Base-by-base conservation (phyloP, 2,888 invertebrate species). In the Drosophila putrida region DNA sequence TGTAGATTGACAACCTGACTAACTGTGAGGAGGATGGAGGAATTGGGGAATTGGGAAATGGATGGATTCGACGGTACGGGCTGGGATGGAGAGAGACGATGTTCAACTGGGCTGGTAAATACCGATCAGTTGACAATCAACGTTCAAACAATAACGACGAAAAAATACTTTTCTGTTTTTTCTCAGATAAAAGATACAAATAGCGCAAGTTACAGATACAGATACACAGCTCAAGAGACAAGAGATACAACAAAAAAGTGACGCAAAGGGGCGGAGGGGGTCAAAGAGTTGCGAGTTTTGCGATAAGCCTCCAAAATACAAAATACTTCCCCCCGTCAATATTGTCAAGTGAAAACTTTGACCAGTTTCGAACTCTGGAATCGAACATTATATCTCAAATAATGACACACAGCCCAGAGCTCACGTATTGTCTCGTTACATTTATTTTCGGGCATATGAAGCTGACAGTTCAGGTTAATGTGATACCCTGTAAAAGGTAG, bases 91-190 rank as follows among this genome's bases (percentile, higher is more conserved):
- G 11, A 11, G 11, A 20, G 31, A 50, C 55, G 55, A 51, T 72
- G 44, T 54, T 50, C 35, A 46, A 58, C 27, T 58, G 64, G 41
- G 10, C 33, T 36, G 43, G 65, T 47, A 65, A 67, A 69, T 66
- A 68, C 75, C 78, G 82, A 83, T 88, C 82, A 86, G 89, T 86
- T 83, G 71, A 83, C 82, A 82, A 88, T 82, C 82, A 82, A 70
- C 78, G 81, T 86, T 75, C 87, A 88, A 82, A 88, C 81, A 82
- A 86, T 67, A 82, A 63, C 64, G 59, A 70, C 72, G 61, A 75
- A 81, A 67, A 51, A 54, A 47, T 36, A 53, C 36, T 31, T 38
- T 62, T 62, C 68, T 76, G 59, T 71, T 68, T 71, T 68, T 72
- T 74, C 69, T 54, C 80, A 88, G 88, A 82, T 88, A 82, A 82